Evolutionary conservation across 2,113 vertebrate genomes (phyloP).

Genomic region (Petromus typicus): DNA sequence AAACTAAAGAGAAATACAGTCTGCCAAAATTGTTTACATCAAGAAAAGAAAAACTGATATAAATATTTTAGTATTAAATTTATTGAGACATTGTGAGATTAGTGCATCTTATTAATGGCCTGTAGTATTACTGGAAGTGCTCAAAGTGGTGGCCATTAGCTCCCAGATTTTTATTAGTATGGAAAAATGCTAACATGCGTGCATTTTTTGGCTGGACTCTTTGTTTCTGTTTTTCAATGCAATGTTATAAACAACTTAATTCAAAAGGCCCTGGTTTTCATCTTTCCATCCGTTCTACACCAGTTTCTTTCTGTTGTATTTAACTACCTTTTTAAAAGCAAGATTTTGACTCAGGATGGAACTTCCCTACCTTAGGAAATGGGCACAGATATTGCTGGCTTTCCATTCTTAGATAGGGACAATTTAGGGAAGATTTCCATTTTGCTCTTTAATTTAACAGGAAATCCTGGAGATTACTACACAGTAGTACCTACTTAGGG

Average conservation of each 20-base stretch:
- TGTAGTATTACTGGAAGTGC: background rate
- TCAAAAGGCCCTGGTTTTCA: background rate
- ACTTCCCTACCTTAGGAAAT: background rate
- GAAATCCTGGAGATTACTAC: background rate
- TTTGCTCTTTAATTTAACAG: background rate
- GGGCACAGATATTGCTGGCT: background rate
- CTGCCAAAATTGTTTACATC: background rate
- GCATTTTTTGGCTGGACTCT: background rate
- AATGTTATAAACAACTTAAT: background rate
- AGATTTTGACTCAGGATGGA: background rate
- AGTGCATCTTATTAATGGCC: background rate
- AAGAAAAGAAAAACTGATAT: background rate
- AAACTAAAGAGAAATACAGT: background rate
- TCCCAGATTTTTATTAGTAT: background rate
- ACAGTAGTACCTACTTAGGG: background rate
- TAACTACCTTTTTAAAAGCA: background rate
- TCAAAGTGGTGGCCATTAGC: background rate
- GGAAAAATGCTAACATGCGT: background rate
- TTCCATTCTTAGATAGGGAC: background rate
- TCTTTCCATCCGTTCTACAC: background rate
- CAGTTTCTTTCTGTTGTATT: background rate
- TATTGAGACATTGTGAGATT: background rate
- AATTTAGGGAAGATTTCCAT: background rate
- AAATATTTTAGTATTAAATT: background rate
- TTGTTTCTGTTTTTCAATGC: background rate